phyloP scores from a whole-genome alignment of 2,888 invertebrate genomes.

The Pristionchus arcanus region DNA sequence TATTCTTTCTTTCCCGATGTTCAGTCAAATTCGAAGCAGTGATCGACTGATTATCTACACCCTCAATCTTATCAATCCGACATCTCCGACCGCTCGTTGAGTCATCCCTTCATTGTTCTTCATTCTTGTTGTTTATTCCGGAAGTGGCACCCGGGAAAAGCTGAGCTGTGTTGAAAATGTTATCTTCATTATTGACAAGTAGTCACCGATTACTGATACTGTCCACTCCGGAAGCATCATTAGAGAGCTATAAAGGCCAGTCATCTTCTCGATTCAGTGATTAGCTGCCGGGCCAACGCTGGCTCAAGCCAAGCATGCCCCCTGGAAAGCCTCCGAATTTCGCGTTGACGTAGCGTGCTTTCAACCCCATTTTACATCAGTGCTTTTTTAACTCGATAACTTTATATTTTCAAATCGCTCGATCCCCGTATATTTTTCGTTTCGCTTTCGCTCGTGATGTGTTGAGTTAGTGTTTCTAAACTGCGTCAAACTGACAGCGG shows the following conservation, averaged over 20 bases:
- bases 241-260: not conserved
- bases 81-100: too few relatives aligned
- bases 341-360: too few relatives aligned
- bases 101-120: not conserved
- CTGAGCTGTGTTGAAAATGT: not conserved
- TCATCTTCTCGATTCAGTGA: not conserved
- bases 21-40: not conserved
- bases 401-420: not conserved
- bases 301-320: not conserved
- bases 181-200: not conserved
- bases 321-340: not conserved
- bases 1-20: too few relatives aligned
- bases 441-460: not conserved
- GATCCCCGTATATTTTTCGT: not conserved
- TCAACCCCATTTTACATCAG: not conserved
- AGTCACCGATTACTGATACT: not conserved
- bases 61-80: too few relatives aligned
- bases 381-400: not conserved
- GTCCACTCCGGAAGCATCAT: not conserved
- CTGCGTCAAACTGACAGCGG: conserved; percentile 24
- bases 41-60: too few relatives aligned
- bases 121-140: not conserved
- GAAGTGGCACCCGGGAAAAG: not conserved
- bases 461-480: not conserved
- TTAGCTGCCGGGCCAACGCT: not conserved